These are phyloP conservation scores for Aphelenchoides fujianensis DNA, from an alignment of 1,140 invertebrate species.

Conservation along the genomic window DNA sequence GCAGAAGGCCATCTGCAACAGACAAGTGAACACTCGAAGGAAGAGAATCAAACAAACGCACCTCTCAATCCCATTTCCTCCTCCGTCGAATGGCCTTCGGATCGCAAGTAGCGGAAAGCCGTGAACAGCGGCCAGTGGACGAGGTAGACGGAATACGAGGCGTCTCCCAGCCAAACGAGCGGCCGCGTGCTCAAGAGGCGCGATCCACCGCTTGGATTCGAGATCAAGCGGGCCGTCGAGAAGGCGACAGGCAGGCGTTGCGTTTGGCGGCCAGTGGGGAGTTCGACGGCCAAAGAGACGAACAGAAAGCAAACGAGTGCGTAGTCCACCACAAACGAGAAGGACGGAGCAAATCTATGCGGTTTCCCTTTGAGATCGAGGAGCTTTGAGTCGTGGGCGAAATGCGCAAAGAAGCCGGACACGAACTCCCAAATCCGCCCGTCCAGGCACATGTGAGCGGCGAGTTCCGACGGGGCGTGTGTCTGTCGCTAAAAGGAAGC, in stretches of 20 bases:
- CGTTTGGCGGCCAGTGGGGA: neutral
- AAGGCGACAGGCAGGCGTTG: neutral
- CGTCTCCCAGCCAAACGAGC: neutral
- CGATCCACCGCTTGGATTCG: neutral
- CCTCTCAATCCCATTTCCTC: too few relatives aligned
- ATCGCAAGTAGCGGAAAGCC: neutral
- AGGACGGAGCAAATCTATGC: neutral
- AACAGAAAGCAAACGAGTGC: neutral
- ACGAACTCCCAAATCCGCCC: neutral
- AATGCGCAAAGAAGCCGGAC: slow-evolving; percentile 11
- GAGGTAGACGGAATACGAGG: neutral
- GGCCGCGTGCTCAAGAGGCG: neutral
- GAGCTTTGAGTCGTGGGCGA: neutral
- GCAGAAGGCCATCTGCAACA: neutral
- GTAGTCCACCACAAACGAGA: neutral
- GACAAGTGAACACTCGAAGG: too few relatives aligned
- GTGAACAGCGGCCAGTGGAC: neutral
- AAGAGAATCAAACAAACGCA: too few relatives aligned
- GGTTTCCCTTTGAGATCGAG: neutral
- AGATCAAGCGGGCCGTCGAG: neutral
- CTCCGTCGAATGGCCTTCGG: too few relatives aligned
- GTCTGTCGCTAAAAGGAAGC: neutral
- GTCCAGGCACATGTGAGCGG: neutral
- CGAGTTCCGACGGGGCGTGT: neutral
- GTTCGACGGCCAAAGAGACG: neutral